These are phyloP conservation scores for Melanotaenia trifasciata DNA, from an alignment of 2,797 vertebrate species.

Conservation along the genomic window DNA sequence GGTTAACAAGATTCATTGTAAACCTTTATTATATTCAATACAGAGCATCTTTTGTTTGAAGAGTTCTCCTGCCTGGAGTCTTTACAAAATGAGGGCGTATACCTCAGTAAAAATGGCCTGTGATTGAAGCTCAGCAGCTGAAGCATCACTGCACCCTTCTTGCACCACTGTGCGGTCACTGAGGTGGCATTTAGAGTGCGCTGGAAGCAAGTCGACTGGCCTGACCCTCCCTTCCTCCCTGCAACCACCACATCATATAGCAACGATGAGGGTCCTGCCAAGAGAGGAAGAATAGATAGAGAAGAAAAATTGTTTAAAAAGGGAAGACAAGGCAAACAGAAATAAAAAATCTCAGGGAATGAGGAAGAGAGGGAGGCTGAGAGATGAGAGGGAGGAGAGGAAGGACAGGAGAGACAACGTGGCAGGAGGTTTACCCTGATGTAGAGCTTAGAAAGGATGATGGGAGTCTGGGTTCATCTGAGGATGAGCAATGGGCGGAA, in stretches of 20 bases:
- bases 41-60: conserved; percentile 4
- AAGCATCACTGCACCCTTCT: conserved; percentile 41
- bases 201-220: conserved; percentile 66
- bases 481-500: conserved; percentile 64
- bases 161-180: conserved; percentile 61
- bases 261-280: conserved; percentile 13
- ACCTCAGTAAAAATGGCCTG: conserved; percentile 39
- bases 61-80: conserved; percentile 28
- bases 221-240: conserved; percentile 63
- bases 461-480: conserved; percentile 72
- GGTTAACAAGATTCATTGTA: background rate
- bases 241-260: conserved; percentile 65
- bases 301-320: conserved; percentile 10
- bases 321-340: conserved; percentile 30
- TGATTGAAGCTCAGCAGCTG: conserved; percentile 37
- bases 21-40: background rate
- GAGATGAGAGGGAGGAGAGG: conserved; percentile 52
- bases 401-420: conserved; percentile 78
- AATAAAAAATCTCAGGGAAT: conserved; percentile 47
- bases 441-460: conserved; percentile 58
- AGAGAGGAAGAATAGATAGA: conserved; percentile 20
- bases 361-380: conserved; percentile 52
- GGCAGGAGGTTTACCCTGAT: conserved; percentile 77
- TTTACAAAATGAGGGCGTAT: conserved; percentile 50
- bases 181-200: conserved; percentile 68